phyloP scores from a whole-genome alignment of 2,113 vertebrate species.

The rat (Rattus norvegicus) region GRCr8 NC_086025.1:79514001-79514500 shows the following conservation, averaged over 20 bases:
- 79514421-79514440: not conserved
- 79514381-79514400: not conserved
- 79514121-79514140: not conserved
- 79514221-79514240: not conserved
- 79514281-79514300: not conserved
- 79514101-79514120: not conserved
- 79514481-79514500: not conserved
- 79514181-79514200: not conserved
- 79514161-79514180: not conserved
- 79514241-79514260: not conserved
- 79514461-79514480: not conserved
- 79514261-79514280: not conserved
- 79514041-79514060: not conserved
- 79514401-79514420: not conserved
- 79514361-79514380: not conserved
- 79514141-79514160: not conserved
- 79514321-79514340: not conserved
- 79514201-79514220: not conserved
- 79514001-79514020: not conserved
- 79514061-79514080: not conserved
- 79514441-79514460: not conserved
- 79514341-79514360: not conserved
- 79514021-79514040: not conserved
- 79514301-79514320: not conserved
- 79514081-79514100: not conserved